Conservation (phyloP, 2,113 vertebrate genomes). For the Saiga tatarica region DNA sequence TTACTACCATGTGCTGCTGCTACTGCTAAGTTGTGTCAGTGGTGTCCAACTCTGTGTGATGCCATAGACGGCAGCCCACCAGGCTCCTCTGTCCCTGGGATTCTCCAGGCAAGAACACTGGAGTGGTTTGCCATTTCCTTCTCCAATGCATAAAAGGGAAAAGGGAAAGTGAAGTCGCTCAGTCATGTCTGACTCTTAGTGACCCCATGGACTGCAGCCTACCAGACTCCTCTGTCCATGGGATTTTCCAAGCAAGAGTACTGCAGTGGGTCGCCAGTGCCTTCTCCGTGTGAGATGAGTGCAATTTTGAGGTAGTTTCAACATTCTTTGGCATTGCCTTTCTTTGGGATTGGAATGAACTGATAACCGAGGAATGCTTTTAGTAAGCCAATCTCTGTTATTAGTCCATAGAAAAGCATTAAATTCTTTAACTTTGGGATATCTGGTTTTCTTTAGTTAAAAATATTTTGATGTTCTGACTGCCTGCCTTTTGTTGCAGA, state of each 20-base stretch:
- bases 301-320: background rate
- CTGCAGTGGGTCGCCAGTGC: background rate
- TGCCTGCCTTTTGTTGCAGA: background rate
- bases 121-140: background rate
- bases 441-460: background rate
- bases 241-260: background rate
- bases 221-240: background rate
- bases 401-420: background rate
- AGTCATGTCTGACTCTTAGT: background rate
- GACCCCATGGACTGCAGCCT: background rate
- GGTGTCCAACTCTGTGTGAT: fast-evolving
- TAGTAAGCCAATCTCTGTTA: background rate
- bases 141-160: background rate
- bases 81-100: background rate
- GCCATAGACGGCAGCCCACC: background rate
- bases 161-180: background rate
- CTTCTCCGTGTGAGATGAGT: background rate
- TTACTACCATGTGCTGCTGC: background rate
- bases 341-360: background rate
- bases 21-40: background rate
- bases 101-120: background rate
- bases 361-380: background rate
- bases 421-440: background rate
- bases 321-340: background rate
- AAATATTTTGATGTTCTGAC: background rate